Base-by-base conservation (phyloP, 1,140 invertebrate genomes). In the Rhopalosiphum padi region DNA sequence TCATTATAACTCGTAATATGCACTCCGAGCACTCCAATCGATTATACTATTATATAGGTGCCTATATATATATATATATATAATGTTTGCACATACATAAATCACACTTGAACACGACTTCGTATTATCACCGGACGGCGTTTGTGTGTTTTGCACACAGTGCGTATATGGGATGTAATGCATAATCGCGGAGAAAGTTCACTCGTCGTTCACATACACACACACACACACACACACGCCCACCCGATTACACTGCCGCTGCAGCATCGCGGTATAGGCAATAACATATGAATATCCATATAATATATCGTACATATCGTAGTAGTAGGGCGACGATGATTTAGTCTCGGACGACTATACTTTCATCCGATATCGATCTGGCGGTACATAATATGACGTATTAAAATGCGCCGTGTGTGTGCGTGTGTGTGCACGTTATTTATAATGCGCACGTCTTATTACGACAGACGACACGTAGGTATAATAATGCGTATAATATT, bases 101-200 rank as follows among this genome's bases (percentile, higher is more conserved):
- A 51, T 51, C 48, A 51, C 48, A 51, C 48, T 46, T 11, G 46
- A 7, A 46, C 46, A 46, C 46, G 46, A 51, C 48, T 51, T 18
- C 30, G 18, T 77, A n/a, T 77, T 77, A n/a, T 77, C 60, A 18
- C n/a, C 5, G n/a, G 15, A 77, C 0, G 30, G 11, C 30, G 30
- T 68, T 30, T n/a, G 60, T 55, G 55, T 60, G 55, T 60, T 23
- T 15, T 60, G 55, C 25, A 60, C 25, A 60, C 55, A 2, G 11
- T 77, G 60, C 60, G 60, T 77, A 77, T 77, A 77, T 77, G 60
- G 60, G 60, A n/a, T 77, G 60, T 77, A 77, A 77, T 77, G 60
- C 60, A 77, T 77, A 77, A 77, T n/a, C 60, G 30, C 30, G 60
- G 60, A 77, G 60, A 77, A 77, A 77, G 60, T 77, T 77, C 60